These are phyloP conservation scores for Leiothrix lutea DNA, from an alignment of 2,113 vertebrate species.

Conservation along the genomic window DNA sequence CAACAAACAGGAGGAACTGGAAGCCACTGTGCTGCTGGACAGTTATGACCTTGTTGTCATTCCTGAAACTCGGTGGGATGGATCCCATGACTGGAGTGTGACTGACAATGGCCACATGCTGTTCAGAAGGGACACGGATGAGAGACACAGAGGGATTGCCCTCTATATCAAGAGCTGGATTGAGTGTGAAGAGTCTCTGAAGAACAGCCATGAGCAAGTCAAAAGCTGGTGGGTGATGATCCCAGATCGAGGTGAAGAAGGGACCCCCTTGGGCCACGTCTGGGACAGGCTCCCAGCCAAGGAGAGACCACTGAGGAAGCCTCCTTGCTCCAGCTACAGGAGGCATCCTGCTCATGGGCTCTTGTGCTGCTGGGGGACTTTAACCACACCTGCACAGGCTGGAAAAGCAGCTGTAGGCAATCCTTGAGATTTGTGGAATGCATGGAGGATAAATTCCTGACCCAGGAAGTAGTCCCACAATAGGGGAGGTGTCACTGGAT, in stretches of 20 bases:
- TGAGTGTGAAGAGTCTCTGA: not conserved
- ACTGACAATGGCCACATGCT: not conserved
- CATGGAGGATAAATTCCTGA: not conserved
- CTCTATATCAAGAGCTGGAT: not conserved
- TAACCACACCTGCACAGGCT: too few species aligned
- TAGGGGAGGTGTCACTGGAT: not conserved
- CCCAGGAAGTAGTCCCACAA: too few species aligned
- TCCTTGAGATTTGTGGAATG: not conserved
- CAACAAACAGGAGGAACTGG: not conserved
- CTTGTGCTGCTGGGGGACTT: not conserved
- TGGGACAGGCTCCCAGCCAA: too few species aligned
- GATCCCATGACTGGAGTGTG: not conserved
- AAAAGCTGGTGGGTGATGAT: not conserved
- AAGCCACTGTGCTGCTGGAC: not conserved
- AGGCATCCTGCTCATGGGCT: rapidly evolving
- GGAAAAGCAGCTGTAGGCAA: not conserved
- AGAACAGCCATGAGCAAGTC: not conserved
- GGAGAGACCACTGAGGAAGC: rapidly evolving
- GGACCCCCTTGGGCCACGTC: not conserved
- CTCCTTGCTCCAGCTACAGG: not conserved
- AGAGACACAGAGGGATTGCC: not conserved
- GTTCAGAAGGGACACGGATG: not conserved
- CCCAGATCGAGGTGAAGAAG: not conserved
- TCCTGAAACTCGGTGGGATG: not conserved
- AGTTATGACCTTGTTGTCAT: not conserved